These are phyloP conservation scores for Urocolius indicus DNA, from an alignment of 2,113 vertebrate species.

Conservation along the genomic window DNA sequence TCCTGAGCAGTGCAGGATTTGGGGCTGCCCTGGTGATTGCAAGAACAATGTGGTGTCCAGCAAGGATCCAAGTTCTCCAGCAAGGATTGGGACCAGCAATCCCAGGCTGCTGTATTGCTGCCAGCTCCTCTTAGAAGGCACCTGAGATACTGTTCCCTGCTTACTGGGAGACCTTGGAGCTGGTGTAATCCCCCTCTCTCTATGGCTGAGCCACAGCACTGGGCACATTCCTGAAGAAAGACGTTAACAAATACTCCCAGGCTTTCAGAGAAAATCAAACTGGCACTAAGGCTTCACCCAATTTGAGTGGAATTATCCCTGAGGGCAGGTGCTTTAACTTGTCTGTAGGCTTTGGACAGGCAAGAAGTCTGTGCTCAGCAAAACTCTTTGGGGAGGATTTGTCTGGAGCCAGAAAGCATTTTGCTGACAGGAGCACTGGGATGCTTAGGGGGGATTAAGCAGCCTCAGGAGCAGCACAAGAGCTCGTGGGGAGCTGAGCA, in stretches of 20 bases:
- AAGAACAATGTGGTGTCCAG: not conserved
- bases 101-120: not conserved
- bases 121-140: not conserved
- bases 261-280: conserved; percentile 31
- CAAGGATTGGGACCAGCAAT: not conserved
- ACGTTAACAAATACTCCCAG: conserved; percentile 15
- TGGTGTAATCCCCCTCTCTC: not conserved
- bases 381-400: conserved; percentile 67
- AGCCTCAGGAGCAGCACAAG: not conserved
- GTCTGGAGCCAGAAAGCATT: conserved; percentile 43
- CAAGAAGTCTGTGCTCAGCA: conserved; percentile 51
- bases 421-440: conserved; percentile 50
- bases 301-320: conserved; percentile 50
- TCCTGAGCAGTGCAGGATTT: rapidly evolving
- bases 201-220: rapidly evolving
- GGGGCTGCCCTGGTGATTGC: not conserved
- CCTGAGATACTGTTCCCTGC: not conserved
- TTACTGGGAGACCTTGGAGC: not conserved
- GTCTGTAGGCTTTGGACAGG: conserved; percentile 48
- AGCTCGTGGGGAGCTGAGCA: not conserved
- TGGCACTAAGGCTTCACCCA: conserved; percentile 14
- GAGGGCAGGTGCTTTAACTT: conserved; percentile 62
- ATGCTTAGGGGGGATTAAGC: conserved; percentile 67
- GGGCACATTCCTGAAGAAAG: not conserved
- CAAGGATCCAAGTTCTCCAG: not conserved